Conservation (phyloP, 2,113 vertebrate genomes). For the Malurus cyaneus region DNA sequence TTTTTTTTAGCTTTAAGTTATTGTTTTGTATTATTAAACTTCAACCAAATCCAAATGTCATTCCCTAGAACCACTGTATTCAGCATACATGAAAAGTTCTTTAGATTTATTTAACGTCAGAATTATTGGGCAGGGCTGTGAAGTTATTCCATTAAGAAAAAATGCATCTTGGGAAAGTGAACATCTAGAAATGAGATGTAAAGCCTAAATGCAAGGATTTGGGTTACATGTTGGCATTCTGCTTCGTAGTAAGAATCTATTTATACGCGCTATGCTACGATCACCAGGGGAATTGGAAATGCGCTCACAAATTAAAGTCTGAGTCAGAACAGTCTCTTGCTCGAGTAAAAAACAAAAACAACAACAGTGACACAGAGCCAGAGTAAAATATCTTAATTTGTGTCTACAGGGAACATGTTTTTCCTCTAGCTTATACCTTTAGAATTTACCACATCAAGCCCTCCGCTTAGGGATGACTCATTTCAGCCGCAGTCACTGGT, state of each 20-base stretch:
- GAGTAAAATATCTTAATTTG: constrained; percentile 19
- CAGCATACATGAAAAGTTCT: background rate
- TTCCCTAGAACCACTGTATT: background rate
- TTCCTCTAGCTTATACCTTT: background rate
- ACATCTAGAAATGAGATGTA: background rate
- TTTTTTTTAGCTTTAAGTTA: constrained; percentile 1
- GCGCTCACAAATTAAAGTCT: constrained; percentile 41
- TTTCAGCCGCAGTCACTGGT: background rate
- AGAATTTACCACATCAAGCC: background rate
- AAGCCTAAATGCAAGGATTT: background rate
- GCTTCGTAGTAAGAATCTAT: background rate
- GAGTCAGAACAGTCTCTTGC: constrained; percentile 36
- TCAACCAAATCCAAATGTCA: background rate
- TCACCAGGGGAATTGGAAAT: constrained; percentile 33
- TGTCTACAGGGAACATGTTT: background rate
- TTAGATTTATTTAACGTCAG: background rate
- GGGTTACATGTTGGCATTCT: background rate
- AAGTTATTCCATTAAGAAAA: background rate
- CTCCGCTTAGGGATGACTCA: background rate
- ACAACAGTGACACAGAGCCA: constrained; percentile 7
- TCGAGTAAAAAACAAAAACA: constrained; percentile 16
- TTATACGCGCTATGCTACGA: background rate
- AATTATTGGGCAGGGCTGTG: background rate
- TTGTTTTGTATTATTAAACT: background rate
- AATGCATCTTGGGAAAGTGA: background rate